Percentiles rank a stretch among this genome's conserved stretches.
phyloP scores from a whole-genome alignment of 1,140 invertebrate genomes.

The Drosophila pseudoobscura region DNA sequence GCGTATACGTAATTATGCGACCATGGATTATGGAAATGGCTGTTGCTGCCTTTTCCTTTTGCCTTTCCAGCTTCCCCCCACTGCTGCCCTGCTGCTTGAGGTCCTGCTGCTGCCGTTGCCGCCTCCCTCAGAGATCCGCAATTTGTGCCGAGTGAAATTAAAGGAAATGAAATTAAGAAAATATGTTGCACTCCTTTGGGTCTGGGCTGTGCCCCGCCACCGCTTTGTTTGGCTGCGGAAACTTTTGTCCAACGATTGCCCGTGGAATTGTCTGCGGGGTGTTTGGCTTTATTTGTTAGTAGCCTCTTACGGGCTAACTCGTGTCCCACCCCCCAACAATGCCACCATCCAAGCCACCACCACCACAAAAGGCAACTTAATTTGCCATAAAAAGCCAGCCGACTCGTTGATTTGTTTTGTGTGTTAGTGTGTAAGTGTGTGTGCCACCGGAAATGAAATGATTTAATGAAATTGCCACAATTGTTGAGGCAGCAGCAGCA shows the following conservation, averaged over 20 bases:
- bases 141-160: slow-evolving; percentile 43
- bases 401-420: slow-evolving; percentile 70
- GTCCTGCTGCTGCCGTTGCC: slow-evolving; percentile 11
- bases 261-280: slow-evolving; percentile 55
- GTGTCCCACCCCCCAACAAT: background rate
- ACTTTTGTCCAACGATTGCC: slow-evolving; percentile 50
- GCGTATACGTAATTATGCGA: slow-evolving; percentile 76
- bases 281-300: slow-evolving; percentile 59
- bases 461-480: slow-evolving; percentile 79
- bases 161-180: slow-evolving; percentile 76
- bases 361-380: slow-evolving; percentile 59
- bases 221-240: slow-evolving; percentile 30
- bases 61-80: slow-evolving; percentile 1
- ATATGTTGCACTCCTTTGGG: slow-evolving; percentile 64
- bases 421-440: slow-evolving; percentile 22
- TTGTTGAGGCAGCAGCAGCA: slow-evolving; percentile 44
- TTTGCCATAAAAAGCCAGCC: slow-evolving; percentile 71
- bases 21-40: slow-evolving; percentile 61
- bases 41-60: slow-evolving; percentile 11
- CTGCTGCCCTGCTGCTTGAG: background rate
- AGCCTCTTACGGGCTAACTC: slow-evolving; percentile 30
- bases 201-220: slow-evolving; percentile 19
- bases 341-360: background rate
- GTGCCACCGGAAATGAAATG: slow-evolving; percentile 73
- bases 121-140: slow-evolving; percentile 1